Percentiles rank a stretch among this genome's conserved stretches.
Evolutionary conservation across 2,797 vertebrate species (phyloP).

Genomic region (Muscicapa striata): DNA sequence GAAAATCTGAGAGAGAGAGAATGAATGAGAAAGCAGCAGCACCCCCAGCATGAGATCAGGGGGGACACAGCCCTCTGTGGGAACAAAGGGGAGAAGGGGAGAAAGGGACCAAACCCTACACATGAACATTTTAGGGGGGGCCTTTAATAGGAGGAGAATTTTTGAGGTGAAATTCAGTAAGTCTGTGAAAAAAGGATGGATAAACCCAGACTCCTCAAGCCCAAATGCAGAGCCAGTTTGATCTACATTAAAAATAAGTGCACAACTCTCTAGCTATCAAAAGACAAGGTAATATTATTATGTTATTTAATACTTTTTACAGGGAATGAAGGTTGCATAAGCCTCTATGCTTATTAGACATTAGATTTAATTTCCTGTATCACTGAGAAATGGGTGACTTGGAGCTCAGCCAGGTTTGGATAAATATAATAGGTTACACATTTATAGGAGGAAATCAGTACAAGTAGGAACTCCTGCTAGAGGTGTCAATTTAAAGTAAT

Average conservation of each 20-base stretch:
- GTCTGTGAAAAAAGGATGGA: background rate
- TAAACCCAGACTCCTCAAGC: background rate
- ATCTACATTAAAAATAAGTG: background rate
- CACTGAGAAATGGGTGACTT: constrained; percentile 30
- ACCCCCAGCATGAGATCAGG: accelerated
- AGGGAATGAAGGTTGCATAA: background rate
- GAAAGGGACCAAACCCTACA: background rate
- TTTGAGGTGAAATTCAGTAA: background rate
- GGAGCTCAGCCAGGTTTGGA: constrained; percentile 17
- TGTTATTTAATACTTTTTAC: background rate
- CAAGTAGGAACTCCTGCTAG: background rate
- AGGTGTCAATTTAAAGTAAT: constrained; percentile 2
- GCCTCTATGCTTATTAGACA: background rate
- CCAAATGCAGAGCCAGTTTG: background rate
- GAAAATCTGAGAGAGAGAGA: background rate
- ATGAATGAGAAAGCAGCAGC: background rate
- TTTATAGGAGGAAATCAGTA: constrained; percentile 15
- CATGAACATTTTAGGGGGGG: background rate
- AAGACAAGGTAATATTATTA: background rate
- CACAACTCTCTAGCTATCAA: background rate
- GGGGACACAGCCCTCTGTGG: background rate
- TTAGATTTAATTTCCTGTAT: constrained; percentile 31
- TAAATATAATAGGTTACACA: background rate
- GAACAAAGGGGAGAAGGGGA: background rate
- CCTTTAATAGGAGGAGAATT: background rate